These are phyloP conservation scores for Andricus grossulariae DNA, from an alignment of 1,140 invertebrate genomes.

Conservation along the genomic window DNA sequence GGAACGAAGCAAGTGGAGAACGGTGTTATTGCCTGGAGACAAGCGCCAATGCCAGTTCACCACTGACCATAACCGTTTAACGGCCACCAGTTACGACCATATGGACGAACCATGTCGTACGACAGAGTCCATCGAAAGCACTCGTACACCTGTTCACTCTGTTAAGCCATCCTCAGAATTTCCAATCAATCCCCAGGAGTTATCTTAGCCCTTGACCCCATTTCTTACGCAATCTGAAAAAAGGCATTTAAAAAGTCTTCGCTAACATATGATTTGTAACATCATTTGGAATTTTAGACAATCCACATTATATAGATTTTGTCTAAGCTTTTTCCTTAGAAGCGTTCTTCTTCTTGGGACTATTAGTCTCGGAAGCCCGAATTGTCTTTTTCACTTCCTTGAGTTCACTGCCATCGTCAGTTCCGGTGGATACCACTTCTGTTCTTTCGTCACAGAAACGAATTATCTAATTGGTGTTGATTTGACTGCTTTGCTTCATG, in stretches of 20 bases:
- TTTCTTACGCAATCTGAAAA: conserved; percentile 15
- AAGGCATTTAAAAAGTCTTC: not conserved
- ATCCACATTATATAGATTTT: too few relatives aligned
- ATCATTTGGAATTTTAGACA: too few relatives aligned
- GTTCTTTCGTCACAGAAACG: not conserved
- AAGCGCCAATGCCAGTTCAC: conserved; percentile 1
- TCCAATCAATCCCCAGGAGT: conserved; percentile 17
- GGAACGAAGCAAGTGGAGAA: conserved; percentile 21
- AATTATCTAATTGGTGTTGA: too few relatives aligned
- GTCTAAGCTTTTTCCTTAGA: not conserved
- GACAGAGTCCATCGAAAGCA: not conserved
- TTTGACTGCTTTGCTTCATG: too few relatives aligned
- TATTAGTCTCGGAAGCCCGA: conserved; percentile 53
- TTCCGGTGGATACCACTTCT: conserved; percentile 35
- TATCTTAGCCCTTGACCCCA: conserved; percentile 18
- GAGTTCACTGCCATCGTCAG: conserved; percentile 23
- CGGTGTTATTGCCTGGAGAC: conserved; percentile 17
- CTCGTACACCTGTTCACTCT: conserved; percentile 2
- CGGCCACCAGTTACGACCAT: conserved; percentile 2
- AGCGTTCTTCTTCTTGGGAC: not conserved
- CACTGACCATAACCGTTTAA: conserved; percentile 25
- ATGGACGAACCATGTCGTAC: conserved; percentile 9
- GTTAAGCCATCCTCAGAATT: conserved; percentile 6
- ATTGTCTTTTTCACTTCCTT: conserved; percentile 34
- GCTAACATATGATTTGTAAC: too few relatives aligned